Conservation (phyloP, 2,113 vertebrate genomes). For the Sebastes fasciatus region DNA sequence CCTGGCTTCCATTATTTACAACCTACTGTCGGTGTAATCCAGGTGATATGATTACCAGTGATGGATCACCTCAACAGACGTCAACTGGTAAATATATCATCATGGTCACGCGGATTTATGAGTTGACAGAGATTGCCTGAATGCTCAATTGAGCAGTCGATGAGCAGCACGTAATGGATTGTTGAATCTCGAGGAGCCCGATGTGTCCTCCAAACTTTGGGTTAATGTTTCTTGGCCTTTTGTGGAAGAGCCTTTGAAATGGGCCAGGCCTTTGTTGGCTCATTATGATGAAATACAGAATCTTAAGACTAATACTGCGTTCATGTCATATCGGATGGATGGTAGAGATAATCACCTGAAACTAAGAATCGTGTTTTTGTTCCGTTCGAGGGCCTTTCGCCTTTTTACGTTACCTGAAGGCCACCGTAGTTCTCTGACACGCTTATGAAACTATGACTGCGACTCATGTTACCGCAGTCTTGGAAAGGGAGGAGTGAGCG, state of each 20-base stretch:
- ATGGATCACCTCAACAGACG: background rate
- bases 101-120: conserved; percentile 9
- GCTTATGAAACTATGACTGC: too few species aligned
- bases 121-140: conserved; percentile 14
- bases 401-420: too few species aligned
- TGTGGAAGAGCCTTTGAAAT: background rate
- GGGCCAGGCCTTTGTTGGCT: background rate
- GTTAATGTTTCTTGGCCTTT: background rate
- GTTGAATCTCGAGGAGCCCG: too few species aligned
- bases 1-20: conserved; percentile 24
- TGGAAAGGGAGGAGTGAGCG: too few species aligned
- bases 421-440: too few species aligned
- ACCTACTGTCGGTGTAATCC: background rate
- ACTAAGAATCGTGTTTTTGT: too few species aligned
- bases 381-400: too few species aligned
- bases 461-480: too few species aligned
- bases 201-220: too few species aligned
- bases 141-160: background rate
- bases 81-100: conserved; percentile 6
- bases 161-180: background rate
- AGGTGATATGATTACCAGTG: background rate
- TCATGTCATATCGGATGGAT: background rate
- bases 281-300: background rate
- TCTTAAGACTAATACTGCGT: background rate
- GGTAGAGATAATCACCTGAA: background rate